These are phyloP conservation scores for Tetrao urogallus DNA, from an alignment of 2,113 vertebrate species.

Conservation along the genomic window DNA sequence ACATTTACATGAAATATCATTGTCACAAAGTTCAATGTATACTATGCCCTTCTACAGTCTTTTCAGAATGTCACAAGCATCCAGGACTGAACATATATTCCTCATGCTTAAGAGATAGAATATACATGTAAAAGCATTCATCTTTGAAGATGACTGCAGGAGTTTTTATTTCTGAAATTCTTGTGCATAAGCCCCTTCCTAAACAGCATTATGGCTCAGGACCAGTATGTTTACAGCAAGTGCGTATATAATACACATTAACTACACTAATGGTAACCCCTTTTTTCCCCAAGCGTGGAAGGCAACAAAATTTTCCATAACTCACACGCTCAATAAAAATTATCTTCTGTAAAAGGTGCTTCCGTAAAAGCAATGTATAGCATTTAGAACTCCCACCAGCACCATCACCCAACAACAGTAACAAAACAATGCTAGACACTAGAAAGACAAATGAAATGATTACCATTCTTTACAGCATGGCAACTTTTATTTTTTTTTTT, in stretches of 20 bases:
- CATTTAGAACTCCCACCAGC: not conserved
- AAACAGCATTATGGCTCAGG: not conserved
- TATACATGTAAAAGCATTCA: not conserved
- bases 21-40: not conserved
- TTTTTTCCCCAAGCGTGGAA: not conserved
- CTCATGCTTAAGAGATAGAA: not conserved
- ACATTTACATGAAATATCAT: not conserved
- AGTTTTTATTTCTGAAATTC: slow-evolving; percentile 13
- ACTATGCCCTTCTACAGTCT: not conserved
- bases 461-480: not conserved
- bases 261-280: not conserved
- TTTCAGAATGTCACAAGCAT: not conserved
- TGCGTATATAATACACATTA: not conserved
- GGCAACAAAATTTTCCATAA: not conserved
- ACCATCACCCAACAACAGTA: not conserved
- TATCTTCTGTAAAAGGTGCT: not conserved
- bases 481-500: not conserved
- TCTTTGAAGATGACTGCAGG: not conserved
- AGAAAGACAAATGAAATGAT: not conserved
- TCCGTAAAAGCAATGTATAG: not conserved
- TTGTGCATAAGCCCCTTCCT: not conserved
- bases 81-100: not conserved
- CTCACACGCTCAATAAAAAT: not conserved
- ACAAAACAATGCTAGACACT: not conserved
- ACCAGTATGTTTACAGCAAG: not conserved